Base-by-base conservation (phyloP, 2,113 vertebrate species). In the Centropus bengalensis region DNA sequence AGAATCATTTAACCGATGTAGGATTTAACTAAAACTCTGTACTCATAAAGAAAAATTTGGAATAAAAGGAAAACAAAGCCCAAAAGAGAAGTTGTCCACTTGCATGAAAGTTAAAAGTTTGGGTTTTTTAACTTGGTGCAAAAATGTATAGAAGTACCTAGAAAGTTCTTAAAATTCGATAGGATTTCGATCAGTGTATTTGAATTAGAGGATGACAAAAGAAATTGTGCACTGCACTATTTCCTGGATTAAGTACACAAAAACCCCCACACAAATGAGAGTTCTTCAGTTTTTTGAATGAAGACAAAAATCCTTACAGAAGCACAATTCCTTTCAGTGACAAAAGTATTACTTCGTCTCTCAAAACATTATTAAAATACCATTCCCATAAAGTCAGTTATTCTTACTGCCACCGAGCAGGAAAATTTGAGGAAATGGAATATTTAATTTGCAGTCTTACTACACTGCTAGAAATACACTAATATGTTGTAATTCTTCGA, bases 1-100 rank as follows among this genome's bases (percentile, higher is more conserved):
- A 75, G 38, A 96, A 91, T 94, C 24, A 80, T 91, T 89, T 93
- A 93, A 78, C 91, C 95, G 89, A 94, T 68, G 89, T 55, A 30
- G 6, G 1, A 47, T 69, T 73, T 76, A 89, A 91, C 40, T 80
- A 55, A 80, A 91, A 44, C 18, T 52, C 58, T 59, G 38, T 40
- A 33, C 47, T 94, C 59, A 27, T 8, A 9, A 60, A 10, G 58
- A 87, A 94, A 69, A 81, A 28, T 28, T 44, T 91, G 71, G 76
- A 89, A 19, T 24, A 51, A 8, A 83, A 77, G 38, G 13, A 59
- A 86, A 95, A 91, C 60, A 47, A 87, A 94, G 44, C 59, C 82
- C 30, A 90, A 45, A 64, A 82, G 14, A 52, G 11, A 76, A 80
- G 33, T 15, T 30, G 28, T 74, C 58, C 20, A 32, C 42, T 59